phyloP scores from a whole-genome alignment of 2,888 invertebrate species.

The Latrodectus hesperus region DNA sequence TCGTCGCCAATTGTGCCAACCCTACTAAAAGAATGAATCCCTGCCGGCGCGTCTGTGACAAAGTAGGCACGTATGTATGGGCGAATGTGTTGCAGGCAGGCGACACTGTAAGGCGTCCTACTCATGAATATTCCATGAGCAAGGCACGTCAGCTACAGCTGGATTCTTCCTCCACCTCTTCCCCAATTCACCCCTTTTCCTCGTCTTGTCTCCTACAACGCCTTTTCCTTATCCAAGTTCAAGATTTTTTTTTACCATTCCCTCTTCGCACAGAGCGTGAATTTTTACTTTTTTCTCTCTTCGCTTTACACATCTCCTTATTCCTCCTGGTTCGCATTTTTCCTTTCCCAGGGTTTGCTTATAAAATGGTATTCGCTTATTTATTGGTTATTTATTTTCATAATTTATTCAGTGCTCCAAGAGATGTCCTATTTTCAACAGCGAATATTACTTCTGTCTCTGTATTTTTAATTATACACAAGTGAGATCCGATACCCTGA shows the following conservation, averaged over 20 bases:
- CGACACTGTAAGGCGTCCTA: slow-evolving; percentile 64
- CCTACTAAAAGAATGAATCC: slow-evolving; percentile 14
- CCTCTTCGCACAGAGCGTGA: slow-evolving; percentile 19
- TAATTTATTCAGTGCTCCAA: slow-evolving; percentile 52
- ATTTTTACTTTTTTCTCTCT: slow-evolving; percentile 36
- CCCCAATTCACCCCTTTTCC: slow-evolving; percentile 10
- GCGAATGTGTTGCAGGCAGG: slow-evolving; percentile 62
- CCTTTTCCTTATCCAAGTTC: slow-evolving; percentile 42
- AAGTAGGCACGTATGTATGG: slow-evolving; percentile 66
- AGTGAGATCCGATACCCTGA: too few species aligned
- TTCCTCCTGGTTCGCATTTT: slow-evolving; percentile 22
- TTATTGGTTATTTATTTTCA: slow-evolving; percentile 48
- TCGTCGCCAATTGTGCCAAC: slow-evolving; percentile 9
- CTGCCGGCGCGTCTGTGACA: slow-evolving; percentile 59
- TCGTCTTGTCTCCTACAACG: slow-evolving; percentile 20
- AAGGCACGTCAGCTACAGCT: slow-evolving; percentile 65
- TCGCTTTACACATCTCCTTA: slow-evolving; percentile 7
- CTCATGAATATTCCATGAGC: slow-evolving; percentile 69
- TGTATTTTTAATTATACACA: too few species aligned
- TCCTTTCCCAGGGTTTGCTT: slow-evolving; percentile 14
- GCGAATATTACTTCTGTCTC: too few species aligned
- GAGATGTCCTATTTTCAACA: too few species aligned
- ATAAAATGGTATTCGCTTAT: slow-evolving; percentile 45
- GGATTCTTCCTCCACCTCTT: slow-evolving; percentile 19
- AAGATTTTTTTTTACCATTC: slow-evolving; percentile 28